A percentile compares a stretch with the other conserved stretches of the same genome.
Conservation (phyloP, 2,113 vertebrate species). For the Sclerurus mexicanus region DNA sequence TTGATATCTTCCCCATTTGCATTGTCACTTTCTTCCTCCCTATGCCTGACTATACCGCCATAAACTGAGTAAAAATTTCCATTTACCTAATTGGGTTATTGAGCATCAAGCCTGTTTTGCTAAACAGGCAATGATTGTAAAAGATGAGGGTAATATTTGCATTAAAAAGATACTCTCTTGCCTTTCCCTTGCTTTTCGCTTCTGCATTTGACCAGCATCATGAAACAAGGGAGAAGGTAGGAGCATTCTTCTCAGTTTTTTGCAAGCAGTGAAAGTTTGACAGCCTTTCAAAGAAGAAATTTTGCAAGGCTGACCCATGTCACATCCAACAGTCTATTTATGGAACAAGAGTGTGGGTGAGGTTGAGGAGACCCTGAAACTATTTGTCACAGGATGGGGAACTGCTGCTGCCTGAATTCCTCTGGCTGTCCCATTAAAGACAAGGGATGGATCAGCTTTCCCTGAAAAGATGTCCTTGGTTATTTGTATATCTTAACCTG, state of each 20-base stretch:
- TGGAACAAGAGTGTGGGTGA: neutral
- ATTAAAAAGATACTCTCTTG: neutral
- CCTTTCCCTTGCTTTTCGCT: neutral
- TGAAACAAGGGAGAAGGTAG: neutral
- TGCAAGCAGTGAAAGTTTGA: neutral
- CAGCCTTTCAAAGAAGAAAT: neutral
- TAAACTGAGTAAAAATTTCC: constrained; percentile 5
- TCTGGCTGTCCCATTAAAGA: neutral
- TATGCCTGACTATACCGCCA: neutral
- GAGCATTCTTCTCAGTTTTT: neutral
- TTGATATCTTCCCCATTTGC: neutral
- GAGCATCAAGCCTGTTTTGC: constrained; percentile 20
- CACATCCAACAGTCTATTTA: fast-evolving
- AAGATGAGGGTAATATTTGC: neutral
- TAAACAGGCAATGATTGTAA: neutral
- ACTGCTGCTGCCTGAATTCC: neutral
- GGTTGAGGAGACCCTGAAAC: neutral
- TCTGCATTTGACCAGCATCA: neutral
- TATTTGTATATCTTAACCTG: neutral
- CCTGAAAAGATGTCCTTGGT: neutral
- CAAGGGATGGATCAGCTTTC: neutral
- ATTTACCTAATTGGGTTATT: constrained; percentile 28
- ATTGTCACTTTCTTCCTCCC: neutral
- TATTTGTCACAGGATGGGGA: neutral
- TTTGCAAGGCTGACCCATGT: neutral